Evolutionary conservation across 2,888 invertebrate species (phyloP), one percentile per base, ranked within the genome.

Genomic region (Coenonympha glycerion): DNA sequence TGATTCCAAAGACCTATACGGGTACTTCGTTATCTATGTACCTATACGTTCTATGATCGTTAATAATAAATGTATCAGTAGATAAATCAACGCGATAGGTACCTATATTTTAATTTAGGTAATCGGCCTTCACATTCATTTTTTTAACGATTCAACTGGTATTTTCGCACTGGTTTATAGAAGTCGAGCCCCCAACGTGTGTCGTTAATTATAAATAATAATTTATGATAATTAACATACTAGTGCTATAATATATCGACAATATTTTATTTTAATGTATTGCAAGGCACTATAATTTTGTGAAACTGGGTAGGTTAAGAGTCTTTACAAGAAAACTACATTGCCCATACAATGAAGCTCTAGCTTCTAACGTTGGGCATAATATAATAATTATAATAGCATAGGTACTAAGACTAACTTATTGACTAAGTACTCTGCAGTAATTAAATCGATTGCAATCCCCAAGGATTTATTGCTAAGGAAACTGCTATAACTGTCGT

Each of bases 401-500:
- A n/a, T n/a, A n/a, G n/a, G n/a, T n/a, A n/a, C n/a, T n/a, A n/a
- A n/a, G n/a, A n/a, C n/a, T n/a, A n/a, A n/a, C n/a, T n/a, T n/a
- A n/a, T n/a, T n/a, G n/a, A n/a, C n/a, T n/a, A n/a, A n/a, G n/a
- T n/a, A n/a, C n/a, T 24, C 11, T 31, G 36, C 11, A 26, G 40
- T 24, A 26, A 40, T 40, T 26, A 40, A 40, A 40, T 40, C 6
- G 8, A 47, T 24, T 3, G 31, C 30, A 21, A 41, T 34, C 41
- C n/a, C 19, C 41, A 31, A 46, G 45, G 11, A 30, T 45, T 34
- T 31, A 34, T 46, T 31, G 44, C 26, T 37, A 41, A 49, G 49
- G 45, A 58, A 55, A 47, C 53, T 49, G 51, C 47, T 19, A 42
- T 31, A 18, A 31, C 49, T 57, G 52, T 52, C 55, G 51, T 57